Percentiles rank a stretch among this genome's conserved stretches.
These are phyloP conservation scores for Spea bombifrons DNA, from an alignment of 2,113 vertebrate species.

Conservation along the genomic window DNA sequence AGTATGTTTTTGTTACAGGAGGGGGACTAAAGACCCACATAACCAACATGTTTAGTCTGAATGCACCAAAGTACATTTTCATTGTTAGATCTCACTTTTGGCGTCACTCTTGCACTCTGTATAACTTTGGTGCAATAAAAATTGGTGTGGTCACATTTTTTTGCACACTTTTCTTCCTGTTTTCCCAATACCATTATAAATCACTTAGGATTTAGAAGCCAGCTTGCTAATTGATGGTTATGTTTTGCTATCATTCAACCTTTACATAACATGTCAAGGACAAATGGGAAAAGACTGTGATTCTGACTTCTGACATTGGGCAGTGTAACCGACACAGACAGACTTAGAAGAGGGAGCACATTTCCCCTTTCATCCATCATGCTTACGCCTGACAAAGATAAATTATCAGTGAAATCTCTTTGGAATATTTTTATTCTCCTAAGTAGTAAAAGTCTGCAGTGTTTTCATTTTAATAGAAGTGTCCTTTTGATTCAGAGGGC, in stretches of 20 bases:
- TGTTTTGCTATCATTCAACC: conserved; percentile 22
- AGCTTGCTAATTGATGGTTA: conserved; percentile 28
- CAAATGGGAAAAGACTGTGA: conserved; percentile 24
- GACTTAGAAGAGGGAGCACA: conserved; percentile 36
- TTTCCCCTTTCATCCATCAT: conserved; percentile 44
- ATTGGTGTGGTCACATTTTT: no score
- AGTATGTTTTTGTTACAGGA: no score
- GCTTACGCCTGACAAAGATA: conserved; percentile 32
- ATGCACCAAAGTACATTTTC: no score
- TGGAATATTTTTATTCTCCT: conserved; percentile 44
- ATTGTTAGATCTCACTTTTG: no score
- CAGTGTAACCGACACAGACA: conserved; percentile 33
- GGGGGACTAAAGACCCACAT: no score
- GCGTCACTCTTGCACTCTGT: no score
- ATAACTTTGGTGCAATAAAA: no score
- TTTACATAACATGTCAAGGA: conserved; percentile 25
- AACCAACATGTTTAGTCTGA: no score
- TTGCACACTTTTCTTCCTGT: no score
- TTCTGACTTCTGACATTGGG: conserved; percentile 27
- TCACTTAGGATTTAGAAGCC: not conserved
- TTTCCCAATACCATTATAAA: not conserved
- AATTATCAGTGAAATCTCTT: conserved; percentile 39
- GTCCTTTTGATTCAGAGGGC: conserved; percentile 42
- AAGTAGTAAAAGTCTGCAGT: conserved; percentile 41
- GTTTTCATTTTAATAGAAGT: conserved; percentile 41